phyloP scores from a whole-genome alignment of 2,797 vertebrate species.

The Masticophis lateralis region DNA sequence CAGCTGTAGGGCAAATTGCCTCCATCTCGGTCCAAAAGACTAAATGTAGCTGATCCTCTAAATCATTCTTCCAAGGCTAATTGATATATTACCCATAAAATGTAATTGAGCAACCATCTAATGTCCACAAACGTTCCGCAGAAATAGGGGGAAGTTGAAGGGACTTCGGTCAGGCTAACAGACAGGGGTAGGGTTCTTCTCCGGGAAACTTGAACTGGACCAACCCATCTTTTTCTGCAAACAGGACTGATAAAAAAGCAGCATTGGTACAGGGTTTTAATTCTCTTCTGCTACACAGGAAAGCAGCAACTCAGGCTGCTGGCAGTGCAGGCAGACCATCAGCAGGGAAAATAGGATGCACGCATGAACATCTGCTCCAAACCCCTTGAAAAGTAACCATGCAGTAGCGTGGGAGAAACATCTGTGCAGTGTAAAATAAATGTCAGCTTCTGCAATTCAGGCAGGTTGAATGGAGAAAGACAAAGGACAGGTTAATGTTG shows the following conservation, averaged over 20 bases:
- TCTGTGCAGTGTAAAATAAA: slow-evolving; percentile 21
- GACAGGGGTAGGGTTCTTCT: neutral
- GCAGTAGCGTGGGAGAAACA: slow-evolving; percentile 11
- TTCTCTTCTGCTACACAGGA: neutral
- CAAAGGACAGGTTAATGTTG: neutral
- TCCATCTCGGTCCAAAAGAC: neutral
- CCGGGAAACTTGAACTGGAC: neutral
- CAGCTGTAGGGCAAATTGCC: neutral
- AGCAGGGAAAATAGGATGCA: neutral
- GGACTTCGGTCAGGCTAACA: neutral
- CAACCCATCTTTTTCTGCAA: neutral
- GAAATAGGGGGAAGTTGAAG: neutral
- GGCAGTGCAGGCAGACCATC: neutral
- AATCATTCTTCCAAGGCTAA: neutral
- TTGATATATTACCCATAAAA: neutral
- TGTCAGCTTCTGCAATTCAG: neutral
- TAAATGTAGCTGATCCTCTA: neutral
- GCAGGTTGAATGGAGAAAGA: slow-evolving; percentile 17
- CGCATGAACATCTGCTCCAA: slow-evolving; percentile 9
- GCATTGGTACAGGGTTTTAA: neutral
- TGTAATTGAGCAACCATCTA: neutral
- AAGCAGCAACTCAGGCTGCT: neutral
- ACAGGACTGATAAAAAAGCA: neutral
- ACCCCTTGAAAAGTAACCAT: slow-evolving; percentile 22
- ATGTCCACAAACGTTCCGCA: neutral